These are phyloP conservation scores for Ophioderma brevispina DNA, from an alignment of 35 echinoderm and acorn worm genomes.

Conservation along the genomic window DNA sequence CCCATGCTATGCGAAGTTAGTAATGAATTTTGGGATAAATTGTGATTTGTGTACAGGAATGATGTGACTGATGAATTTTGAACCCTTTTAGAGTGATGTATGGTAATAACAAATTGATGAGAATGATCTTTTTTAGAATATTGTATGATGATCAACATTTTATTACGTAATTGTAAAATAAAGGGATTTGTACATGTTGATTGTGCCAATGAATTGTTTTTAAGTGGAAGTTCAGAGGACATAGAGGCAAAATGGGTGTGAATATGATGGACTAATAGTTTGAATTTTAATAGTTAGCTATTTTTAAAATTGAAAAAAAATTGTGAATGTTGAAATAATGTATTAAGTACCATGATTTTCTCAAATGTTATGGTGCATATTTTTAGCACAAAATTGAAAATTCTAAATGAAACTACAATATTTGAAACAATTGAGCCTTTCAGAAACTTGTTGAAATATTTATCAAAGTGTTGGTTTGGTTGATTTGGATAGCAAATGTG, in stretches of 20 bases:
- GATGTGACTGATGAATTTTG: background rate
- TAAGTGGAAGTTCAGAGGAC: background rate
- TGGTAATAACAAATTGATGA: background rate
- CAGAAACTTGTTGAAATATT: too few relatives aligned
- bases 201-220: background rate
- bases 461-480: too few relatives aligned
- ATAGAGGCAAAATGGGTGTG: background rate
- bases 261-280: background rate
- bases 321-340: background rate
- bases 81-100: background rate
- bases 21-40: background rate
- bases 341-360: background rate
- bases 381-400: too few relatives aligned
- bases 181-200: background rate
- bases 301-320: background rate
- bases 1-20: background rate
- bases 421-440: too few relatives aligned
- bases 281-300: conserved; percentile 3
- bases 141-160: background rate
- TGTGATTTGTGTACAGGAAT: background rate
- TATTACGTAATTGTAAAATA: background rate
- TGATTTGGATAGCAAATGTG: too few relatives aligned
- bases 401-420: too few relatives aligned
- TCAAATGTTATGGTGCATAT: too few relatives aligned
- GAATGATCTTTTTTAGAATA: background rate